These are phyloP conservation scores for Drosophila percnosoma DNA, from an alignment of 2,888 invertebrate species.

Conservation along the genomic window DNA sequence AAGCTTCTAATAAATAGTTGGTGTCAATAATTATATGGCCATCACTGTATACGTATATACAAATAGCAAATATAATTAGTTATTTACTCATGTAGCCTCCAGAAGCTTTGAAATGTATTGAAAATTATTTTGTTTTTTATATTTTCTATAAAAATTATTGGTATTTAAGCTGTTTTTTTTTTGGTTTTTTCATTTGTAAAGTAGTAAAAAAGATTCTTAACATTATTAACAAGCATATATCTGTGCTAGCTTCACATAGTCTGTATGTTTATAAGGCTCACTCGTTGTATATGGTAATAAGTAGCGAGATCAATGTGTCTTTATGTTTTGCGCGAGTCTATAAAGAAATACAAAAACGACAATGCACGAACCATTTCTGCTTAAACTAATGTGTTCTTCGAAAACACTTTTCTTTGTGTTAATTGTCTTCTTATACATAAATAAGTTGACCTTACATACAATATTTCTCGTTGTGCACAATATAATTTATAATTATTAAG, in stretches of 20 bases:
- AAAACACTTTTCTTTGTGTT: neutral
- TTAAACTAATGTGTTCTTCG: slow-evolving; percentile 22
- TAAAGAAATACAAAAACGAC: slow-evolving; percentile 31
- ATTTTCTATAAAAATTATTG: slow-evolving; percentile 43
- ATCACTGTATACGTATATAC: slow-evolving; percentile 26
- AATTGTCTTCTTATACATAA: slow-evolving; percentile 14
- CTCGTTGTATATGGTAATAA: slow-evolving; percentile 42
- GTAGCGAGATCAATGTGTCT: slow-evolving; percentile 58
- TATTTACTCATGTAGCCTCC: slow-evolving; percentile 37
- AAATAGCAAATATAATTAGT: slow-evolving; percentile 22
- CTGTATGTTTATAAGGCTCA: slow-evolving; percentile 60
- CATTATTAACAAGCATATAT: slow-evolving; percentile 43
- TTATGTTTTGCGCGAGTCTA: slow-evolving; percentile 31
- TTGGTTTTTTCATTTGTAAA: slow-evolving; percentile 46
- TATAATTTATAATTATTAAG: slow-evolving; percentile 19
- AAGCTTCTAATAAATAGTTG: neutral
- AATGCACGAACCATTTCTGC: slow-evolving; percentile 18
- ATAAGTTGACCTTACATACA: slow-evolving; percentile 31
- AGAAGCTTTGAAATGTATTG: slow-evolving; percentile 56
- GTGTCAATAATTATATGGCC: neutral
- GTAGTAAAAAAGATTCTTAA: slow-evolving; percentile 47
- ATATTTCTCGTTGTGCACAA: slow-evolving; percentile 37
- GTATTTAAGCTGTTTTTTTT: slow-evolving; percentile 29
- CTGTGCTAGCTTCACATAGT: slow-evolving; percentile 27
- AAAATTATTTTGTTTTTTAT: slow-evolving; percentile 29